phyloP scores from a whole-genome alignment of 1,140 invertebrate species.

The Drosophila nigrodunni region DNA sequence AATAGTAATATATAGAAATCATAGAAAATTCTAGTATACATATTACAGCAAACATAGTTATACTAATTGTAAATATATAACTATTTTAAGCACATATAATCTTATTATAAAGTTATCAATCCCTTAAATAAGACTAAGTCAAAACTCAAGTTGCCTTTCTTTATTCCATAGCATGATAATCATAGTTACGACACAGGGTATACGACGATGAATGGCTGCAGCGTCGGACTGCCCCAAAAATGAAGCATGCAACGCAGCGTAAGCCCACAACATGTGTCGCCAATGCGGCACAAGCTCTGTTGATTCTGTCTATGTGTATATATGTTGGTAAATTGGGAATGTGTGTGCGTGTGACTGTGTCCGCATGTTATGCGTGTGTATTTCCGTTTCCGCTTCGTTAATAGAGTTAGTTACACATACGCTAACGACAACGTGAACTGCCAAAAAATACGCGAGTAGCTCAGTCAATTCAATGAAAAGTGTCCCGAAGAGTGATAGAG shows the following conservation, averaged over 20 bases:
- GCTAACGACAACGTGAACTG: constrained; percentile 45
- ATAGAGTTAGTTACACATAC: constrained; percentile 82
- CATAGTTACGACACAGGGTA: constrained; percentile 3
- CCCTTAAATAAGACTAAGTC: too few relatives aligned
- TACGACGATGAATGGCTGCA: neutral
- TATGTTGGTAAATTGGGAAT: neutral
- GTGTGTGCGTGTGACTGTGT: constrained; percentile 18
- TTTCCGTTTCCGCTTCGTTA: constrained; percentile 81
- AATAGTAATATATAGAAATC: too few relatives aligned
- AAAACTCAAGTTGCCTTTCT: too few relatives aligned
- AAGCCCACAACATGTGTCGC: constrained; percentile 50
- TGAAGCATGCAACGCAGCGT: constrained; percentile 32
- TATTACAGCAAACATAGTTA: too few relatives aligned
- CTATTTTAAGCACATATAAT: too few relatives aligned
- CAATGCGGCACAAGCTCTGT: constrained; percentile 36
- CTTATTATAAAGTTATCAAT: too few relatives aligned
- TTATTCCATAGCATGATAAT: too few relatives aligned
- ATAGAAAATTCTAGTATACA: too few relatives aligned
- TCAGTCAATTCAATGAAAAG: constrained; percentile 21
- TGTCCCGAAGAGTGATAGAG: constrained; percentile 1
- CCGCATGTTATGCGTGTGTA: constrained; percentile 33
- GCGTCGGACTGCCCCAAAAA: constrained; percentile 1
- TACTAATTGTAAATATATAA: too few relatives aligned
- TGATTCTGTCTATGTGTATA: constrained; percentile 17
- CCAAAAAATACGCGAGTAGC: constrained; percentile 54